Evolutionary conservation across 2,797 vertebrate species (phyloP).

Genomic region (Notolabrus celidotus): DNA sequence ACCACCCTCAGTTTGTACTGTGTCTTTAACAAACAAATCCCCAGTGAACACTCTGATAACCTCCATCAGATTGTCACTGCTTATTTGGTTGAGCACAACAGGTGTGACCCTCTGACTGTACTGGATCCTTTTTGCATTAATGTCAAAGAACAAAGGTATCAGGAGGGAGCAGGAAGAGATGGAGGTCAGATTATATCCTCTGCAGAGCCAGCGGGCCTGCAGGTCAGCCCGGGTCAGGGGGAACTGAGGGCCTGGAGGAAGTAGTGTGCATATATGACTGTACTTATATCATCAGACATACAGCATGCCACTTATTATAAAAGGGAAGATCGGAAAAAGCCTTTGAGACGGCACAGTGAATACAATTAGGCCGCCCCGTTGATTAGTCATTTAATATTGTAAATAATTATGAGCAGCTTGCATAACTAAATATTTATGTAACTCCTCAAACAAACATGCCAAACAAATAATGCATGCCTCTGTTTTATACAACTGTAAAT

Average conservation of each 20-base stretch:
- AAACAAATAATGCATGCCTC: not conserved
- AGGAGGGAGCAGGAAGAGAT: conserved; percentile 74
- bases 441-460: not conserved
- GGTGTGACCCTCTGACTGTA: conserved; percentile 52
- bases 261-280: conserved; percentile 5
- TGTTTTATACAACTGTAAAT: not conserved
- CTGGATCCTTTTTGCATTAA: conserved; percentile 71
- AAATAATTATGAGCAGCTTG: not conserved
- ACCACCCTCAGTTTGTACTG: conserved; percentile 23
- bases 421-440: not conserved
- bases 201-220: conserved; percentile 34
- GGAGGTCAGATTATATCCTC: conserved; percentile 64
- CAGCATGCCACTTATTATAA: conserved; percentile 3
- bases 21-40: conserved; percentile 45
- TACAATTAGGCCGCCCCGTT: too few relatives aligned
- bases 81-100: conserved; percentile 76
- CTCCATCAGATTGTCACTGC: conserved; percentile 52
- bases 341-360: too few relatives aligned
- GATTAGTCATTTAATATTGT: not conserved
- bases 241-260: conserved; percentile 56
- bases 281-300: conserved; percentile 35
- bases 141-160: conserved; percentile 83
- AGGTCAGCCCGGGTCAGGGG: conserved; percentile 63
- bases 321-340: not conserved
- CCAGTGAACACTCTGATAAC: conserved; percentile 60